Conservation (phyloP, 2,113 vertebrate genomes). For the Malurus melanocephalus region DNA sequence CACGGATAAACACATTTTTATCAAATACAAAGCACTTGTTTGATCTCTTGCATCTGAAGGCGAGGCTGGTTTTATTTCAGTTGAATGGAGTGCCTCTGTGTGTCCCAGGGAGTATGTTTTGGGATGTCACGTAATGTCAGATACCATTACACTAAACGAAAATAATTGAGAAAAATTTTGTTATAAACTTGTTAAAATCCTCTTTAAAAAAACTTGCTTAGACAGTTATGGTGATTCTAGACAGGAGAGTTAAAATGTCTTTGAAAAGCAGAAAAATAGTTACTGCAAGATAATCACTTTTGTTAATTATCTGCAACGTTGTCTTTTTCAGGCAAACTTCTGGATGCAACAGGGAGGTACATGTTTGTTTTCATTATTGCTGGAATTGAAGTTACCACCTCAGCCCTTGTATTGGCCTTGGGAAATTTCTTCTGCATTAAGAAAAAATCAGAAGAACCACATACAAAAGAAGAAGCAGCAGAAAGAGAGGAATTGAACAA, state of each 20-base stretch:
- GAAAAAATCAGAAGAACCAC: conserved; percentile 56
- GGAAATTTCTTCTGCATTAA: conserved; percentile 86
- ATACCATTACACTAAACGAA: background rate
- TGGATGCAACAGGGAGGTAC: conserved; percentile 83
- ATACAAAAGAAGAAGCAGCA: conserved; percentile 57
- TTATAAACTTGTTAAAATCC: background rate
- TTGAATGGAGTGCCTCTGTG: background rate
- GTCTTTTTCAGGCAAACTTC: conserved; percentile 78
- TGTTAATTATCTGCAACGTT: background rate
- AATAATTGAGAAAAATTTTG: background rate
- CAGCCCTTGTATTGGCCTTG: conserved; percentile 78
- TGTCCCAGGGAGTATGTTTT: background rate
- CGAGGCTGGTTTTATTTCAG: background rate
- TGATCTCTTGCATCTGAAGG: background rate
- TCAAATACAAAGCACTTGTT: background rate
- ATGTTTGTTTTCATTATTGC: conserved; percentile 89
- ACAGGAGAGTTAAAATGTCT: background rate
- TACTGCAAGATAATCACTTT: background rate
- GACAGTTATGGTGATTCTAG: background rate
- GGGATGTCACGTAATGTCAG: background rate
- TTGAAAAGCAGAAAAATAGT: background rate
- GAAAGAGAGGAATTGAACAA: conserved; percentile 61
- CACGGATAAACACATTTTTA: background rate
- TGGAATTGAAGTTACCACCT: conserved; percentile 82
- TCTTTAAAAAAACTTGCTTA: background rate